Evolutionary conservation across 1,140 invertebrate genomes (phyloP).

Genomic region (Drosophila lacteicornis): DNA sequence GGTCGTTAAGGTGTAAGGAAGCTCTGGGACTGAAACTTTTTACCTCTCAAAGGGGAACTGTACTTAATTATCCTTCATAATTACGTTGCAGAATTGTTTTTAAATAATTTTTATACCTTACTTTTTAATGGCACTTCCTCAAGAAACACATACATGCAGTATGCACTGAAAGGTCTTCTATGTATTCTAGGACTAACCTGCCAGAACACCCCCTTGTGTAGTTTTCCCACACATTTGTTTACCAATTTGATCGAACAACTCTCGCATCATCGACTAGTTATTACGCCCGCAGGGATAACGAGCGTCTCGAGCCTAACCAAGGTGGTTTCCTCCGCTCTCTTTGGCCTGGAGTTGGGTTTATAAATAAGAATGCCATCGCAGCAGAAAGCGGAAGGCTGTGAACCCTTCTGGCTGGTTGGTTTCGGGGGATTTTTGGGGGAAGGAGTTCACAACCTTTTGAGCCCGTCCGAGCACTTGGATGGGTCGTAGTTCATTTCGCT

Average conservation of each 20-base stretch:
- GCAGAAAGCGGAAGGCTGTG: conserved; percentile 56
- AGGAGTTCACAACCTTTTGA: conserved; percentile 41
- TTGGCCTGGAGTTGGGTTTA: conserved; percentile 29
- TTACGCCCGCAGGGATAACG: conserved; percentile 58
- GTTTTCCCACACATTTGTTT: conserved; percentile 40
- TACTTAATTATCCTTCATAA: too few species aligned
- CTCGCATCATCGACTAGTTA: conserved; percentile 57
- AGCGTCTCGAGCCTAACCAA: conserved; percentile 38
- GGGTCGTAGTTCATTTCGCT: conserved; percentile 81
- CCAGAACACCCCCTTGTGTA: background rate
- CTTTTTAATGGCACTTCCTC: too few species aligned
- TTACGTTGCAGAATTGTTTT: too few species aligned
- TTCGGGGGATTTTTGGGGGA: conserved; percentile 7
- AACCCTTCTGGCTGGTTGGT: conserved; percentile 50
- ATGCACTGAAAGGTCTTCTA: background rate
- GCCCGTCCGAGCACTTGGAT: conserved; percentile 43
- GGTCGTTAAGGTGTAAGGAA: conserved; percentile 10
- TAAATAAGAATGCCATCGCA: conserved; percentile 62
- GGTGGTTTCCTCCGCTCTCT: conserved; percentile 39
- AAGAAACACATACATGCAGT: too few species aligned
- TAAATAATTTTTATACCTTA: too few species aligned
- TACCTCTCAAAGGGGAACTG: too few species aligned
- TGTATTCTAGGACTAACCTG: background rate
- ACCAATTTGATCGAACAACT: conserved; percentile 49
- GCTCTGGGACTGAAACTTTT: background rate